Percentiles rank a stretch among this genome's conserved stretches.
Conservation (phyloP, 1,140 invertebrate genomes). For the Spodoptera litura region DNA sequence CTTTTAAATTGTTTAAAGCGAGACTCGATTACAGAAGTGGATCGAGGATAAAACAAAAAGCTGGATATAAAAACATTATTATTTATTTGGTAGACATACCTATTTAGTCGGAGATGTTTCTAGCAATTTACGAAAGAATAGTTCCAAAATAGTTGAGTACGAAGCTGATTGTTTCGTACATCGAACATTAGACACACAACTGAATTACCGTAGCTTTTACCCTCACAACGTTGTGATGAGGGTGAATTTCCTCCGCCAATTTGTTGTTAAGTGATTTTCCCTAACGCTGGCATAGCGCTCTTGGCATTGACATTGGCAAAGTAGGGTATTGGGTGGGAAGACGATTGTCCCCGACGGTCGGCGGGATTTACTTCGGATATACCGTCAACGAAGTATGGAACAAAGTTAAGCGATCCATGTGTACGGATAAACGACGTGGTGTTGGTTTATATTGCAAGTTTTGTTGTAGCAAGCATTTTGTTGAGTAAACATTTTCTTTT, state of each 20-base stretch:
- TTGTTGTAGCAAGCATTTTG: not conserved
- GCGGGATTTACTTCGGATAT: constrained; percentile 7
- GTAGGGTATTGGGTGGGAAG: constrained; percentile 49
- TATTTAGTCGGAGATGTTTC: not conserved
- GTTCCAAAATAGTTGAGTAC: not conserved
- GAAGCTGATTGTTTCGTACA: not conserved
- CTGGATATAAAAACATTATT: not conserved
- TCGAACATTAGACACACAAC: constrained; percentile 20
- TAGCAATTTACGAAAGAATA: too few relatives aligned
- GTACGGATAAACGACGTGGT: not conserved
- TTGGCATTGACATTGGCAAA: constrained; percentile 56
- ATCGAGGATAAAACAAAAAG: not conserved
- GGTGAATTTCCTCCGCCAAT: constrained; percentile 48
- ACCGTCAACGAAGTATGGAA: constrained; percentile 13
- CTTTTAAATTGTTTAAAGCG: constrained; percentile 5
- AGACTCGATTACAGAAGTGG: constrained; percentile 18
- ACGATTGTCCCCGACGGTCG: constrained; percentile 12
- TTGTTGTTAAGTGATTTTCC: constrained; percentile 45
- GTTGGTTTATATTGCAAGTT: not conserved
- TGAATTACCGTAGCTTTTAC: constrained; percentile 50
- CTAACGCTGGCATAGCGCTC: constrained; percentile 9
- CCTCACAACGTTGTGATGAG: constrained; percentile 53
- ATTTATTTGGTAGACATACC: not conserved
- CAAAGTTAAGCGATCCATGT: constrained; percentile 16
- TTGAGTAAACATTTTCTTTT: not conserved